Percentiles rank a stretch among this genome's conserved stretches.
Evolutionary conservation across 2,888 invertebrate genomes (phyloP).

Genomic region (Brenthis ino): DNA sequence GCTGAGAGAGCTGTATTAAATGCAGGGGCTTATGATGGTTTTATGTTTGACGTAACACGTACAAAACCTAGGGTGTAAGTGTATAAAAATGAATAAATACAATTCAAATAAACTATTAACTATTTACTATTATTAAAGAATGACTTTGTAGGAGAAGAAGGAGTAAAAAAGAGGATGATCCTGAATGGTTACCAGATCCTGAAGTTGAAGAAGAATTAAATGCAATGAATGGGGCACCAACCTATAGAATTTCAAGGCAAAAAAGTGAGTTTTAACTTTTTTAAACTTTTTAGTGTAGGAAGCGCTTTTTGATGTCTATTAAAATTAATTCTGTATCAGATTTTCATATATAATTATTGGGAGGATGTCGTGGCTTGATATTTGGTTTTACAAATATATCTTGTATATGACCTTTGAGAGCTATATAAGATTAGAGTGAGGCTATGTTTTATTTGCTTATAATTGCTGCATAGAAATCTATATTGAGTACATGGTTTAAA

Average conservation of each 20-base stretch:
- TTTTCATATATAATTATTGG: too few relatives aligned
- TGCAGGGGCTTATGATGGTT: conserved; percentile 83
- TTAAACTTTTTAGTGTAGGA: too few relatives aligned
- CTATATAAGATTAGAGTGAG: too few relatives aligned
- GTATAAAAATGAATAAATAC: not conserved
- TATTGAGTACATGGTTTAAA: too few relatives aligned
- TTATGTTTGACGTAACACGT: conserved; percentile 83
- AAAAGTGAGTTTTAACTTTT: conserved; percentile 52
- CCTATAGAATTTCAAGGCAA: conserved; percentile 58
- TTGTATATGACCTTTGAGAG: too few relatives aligned
- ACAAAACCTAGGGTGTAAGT: conserved; percentile 75
- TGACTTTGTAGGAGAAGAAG: conserved; percentile 53
- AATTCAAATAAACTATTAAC: too few relatives aligned
- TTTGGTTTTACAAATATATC: too few relatives aligned
- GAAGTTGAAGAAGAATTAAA: conserved; percentile 87
- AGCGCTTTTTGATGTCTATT: too few relatives aligned
- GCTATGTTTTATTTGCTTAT: not conserved
- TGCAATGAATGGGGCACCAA: conserved; percentile 82
- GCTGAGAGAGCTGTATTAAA: conserved; percentile 83
- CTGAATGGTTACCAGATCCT: conserved; percentile 83
- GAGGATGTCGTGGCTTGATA: too few relatives aligned
- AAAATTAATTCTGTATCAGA: too few relatives aligned
- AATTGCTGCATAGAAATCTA: not conserved
- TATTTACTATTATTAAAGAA: too few relatives aligned
- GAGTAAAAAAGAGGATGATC: conserved; percentile 74